Conservation (phyloP, 2,113 vertebrate species). For the Pao palembangensis region DNA sequence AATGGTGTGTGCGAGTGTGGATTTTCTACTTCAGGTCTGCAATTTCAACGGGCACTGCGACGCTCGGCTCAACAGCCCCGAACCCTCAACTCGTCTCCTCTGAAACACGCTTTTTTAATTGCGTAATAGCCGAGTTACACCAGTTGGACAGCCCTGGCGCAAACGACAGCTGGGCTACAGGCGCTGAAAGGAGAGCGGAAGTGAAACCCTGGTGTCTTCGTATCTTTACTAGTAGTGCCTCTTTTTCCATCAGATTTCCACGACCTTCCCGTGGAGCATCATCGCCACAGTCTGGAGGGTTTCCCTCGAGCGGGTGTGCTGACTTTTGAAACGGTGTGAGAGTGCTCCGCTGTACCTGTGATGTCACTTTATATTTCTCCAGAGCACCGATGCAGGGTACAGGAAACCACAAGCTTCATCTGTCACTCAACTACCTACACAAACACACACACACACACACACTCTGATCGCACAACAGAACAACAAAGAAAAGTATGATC, state of each 20-base stretch:
- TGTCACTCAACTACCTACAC: no score
- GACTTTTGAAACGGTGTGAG: neutral
- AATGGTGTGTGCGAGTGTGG: constrained; percentile 7
- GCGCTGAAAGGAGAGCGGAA: constrained; percentile 37
- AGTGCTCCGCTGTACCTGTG: no score
- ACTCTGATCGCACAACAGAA: no score
- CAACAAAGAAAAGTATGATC: no score
- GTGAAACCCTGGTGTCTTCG: constrained; percentile 51
- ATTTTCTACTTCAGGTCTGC: constrained; percentile 5
- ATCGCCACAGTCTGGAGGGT: constrained; percentile 11
- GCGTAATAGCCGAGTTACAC: no score
- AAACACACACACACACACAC: no score
- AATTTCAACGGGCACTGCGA: constrained; percentile 5
- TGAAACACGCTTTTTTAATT: no score
- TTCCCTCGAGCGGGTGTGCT: constrained; percentile 22
- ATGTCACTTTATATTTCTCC: no score
- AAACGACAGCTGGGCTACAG: neutral
- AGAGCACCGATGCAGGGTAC: no score
- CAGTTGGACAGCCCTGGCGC: no score
- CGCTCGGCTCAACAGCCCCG: constrained; percentile 2
- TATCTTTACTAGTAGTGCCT: constrained; percentile 71
- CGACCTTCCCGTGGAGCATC: constrained; percentile 24
- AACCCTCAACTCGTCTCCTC: no score
- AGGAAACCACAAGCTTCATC: no score
- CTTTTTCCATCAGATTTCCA: constrained; percentile 56